These are phyloP conservation scores for Rhopalosiphum padi DNA, from an alignment of 1,140 invertebrate genomes.

Conservation along the genomic window DNA sequence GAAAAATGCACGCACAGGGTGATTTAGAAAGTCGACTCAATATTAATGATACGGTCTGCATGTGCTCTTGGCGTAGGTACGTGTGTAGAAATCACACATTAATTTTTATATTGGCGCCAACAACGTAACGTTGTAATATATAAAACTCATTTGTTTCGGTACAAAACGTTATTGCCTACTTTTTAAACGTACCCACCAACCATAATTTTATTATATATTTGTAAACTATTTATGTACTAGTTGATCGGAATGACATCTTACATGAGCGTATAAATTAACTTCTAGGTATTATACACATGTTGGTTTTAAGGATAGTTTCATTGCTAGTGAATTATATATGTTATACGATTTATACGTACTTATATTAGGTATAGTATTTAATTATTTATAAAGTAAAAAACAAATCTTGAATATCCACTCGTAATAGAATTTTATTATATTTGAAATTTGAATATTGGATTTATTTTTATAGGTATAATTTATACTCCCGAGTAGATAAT, in stretches of 20 bases:
- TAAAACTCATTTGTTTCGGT: not conserved
- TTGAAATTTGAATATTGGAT: not conserved
- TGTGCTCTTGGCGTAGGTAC: not conserved
- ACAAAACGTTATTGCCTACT: not conserved
- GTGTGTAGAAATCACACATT: constrained; percentile 24
- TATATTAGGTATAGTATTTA: no score
- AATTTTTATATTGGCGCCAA: not conserved
- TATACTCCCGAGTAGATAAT: not conserved
- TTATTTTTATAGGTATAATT: not conserved
- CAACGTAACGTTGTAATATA: not conserved
- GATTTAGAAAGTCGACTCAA: constrained; percentile 25
- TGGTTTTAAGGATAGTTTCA: no score
- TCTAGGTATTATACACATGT: no score
- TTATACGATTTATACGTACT: no score
- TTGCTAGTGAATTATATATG: no score
- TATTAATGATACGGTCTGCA: not conserved
- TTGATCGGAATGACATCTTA: not conserved
- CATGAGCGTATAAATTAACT: no score
- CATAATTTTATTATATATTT: not conserved
- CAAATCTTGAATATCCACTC: no score
- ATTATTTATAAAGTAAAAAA: no score
- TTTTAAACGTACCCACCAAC: not conserved
- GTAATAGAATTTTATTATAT: no score
- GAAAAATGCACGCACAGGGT: not conserved
- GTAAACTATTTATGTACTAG: not conserved